Evolutionary conservation across 2,888 invertebrate genomes (phyloP).

Genomic region (Antheraea yamamai): DNA sequence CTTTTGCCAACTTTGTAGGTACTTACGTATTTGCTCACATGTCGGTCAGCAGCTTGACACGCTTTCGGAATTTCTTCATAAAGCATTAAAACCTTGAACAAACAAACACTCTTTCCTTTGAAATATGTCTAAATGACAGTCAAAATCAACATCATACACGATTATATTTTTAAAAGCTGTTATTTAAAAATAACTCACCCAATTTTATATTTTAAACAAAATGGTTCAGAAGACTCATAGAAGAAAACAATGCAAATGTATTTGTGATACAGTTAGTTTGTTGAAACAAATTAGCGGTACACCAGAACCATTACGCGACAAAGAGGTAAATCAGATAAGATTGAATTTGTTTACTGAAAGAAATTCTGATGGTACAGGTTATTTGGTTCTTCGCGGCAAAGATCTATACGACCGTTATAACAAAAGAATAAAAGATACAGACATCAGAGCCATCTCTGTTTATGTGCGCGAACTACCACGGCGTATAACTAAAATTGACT

Average conservation of each 20-base stretch:
- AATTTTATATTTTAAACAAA: not conserved
- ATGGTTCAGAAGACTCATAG: constrained; percentile 19
- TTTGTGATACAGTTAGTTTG: constrained; percentile 52
- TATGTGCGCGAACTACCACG: constrained; percentile 69
- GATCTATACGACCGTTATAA: constrained; percentile 71
- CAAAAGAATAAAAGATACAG: constrained; percentile 68
- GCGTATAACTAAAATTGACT: constrained; percentile 74
- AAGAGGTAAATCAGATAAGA: constrained; percentile 57
- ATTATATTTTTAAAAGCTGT: not conserved
- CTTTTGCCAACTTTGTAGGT: too few species aligned
- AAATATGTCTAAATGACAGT: constrained; percentile 1
- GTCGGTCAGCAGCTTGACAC: not conserved
- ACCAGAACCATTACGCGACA: constrained; percentile 37
- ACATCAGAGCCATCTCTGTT: constrained; percentile 73
- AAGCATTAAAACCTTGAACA: not conserved
- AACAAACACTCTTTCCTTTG: not conserved
- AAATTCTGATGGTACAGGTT: constrained; percentile 79
- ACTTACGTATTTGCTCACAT: too few species aligned
- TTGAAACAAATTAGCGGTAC: constrained; percentile 53
- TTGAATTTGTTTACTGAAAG: constrained; percentile 73
- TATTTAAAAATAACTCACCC: not conserved
- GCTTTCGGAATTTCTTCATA: not conserved
- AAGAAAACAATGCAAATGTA: constrained; percentile 49
- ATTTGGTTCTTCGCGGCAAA: constrained; percentile 76
- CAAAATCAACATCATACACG: not conserved